Conservation (phyloP, 2,797 vertebrate genomes). For the Platyrinchus mystaceus region DNA sequence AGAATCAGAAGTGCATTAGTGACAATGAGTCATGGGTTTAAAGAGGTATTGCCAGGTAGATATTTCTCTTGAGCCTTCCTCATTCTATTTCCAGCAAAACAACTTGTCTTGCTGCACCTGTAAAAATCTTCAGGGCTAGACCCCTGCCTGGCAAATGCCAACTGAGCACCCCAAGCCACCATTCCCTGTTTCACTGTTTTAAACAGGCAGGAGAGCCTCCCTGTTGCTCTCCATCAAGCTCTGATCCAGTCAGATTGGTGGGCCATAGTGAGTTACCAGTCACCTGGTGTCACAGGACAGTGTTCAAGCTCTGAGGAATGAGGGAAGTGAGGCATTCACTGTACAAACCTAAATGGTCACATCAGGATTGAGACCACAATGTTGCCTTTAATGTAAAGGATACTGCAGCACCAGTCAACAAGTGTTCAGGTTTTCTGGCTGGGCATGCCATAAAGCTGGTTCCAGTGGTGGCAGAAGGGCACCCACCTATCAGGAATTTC, state of each 20-base stretch:
- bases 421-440: neutral
- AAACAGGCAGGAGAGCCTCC: neutral
- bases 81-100: neutral
- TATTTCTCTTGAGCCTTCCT: neutral
- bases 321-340: neutral
- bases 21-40: neutral
- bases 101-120: neutral
- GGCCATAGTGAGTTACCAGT: neutral
- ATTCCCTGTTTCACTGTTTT: neutral
- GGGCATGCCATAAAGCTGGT: neutral
- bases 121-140: neutral
- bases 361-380: neutral
- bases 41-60: neutral
- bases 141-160: neutral
- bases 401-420: neutral
- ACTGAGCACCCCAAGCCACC: neutral
- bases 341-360: neutral
- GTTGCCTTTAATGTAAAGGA: neutral
- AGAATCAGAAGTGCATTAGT: neutral
- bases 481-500: neutral
- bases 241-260: rapidly evolving
- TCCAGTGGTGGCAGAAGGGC: neutral
- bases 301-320: neutral
- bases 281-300: neutral
- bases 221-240: neutral